Base-by-base conservation (phyloP, 1,140 invertebrate species). In the Cyclina sinensis region DNA sequence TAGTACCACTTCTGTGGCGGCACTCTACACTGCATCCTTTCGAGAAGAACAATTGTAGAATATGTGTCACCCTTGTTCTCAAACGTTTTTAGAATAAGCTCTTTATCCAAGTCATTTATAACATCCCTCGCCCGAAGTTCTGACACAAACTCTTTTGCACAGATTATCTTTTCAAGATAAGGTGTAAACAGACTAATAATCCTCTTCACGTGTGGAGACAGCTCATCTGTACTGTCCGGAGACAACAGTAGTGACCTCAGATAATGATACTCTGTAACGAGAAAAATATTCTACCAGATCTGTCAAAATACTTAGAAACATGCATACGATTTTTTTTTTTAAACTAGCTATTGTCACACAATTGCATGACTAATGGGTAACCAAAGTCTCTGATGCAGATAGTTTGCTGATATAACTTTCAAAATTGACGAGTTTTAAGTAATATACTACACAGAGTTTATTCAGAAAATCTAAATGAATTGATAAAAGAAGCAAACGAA, bases 11-110 rank as follows among this genome's bases (percentile, higher is more conserved):
- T 39, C 46, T 32, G 30, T 21, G 76, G 76, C 14, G 70, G 0
- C n/a, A 27, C 11, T 48, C 70, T 74, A 48, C 70, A 43, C 27
- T 74, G 37, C 70, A 74, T 74, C 48, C 70, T 74, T 24, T 74
- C 39, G 27, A 74, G 70, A 0, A 74, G 39, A 39, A 74, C 24
- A 14, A 74, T 46, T n/a, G n/a, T 48, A n/a, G 70, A 39, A 27
- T 18, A 18, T 7, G 24, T 43, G 4, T 48, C 39, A 4, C 37
- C 39, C 21, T 74, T 74, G 32, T n/a, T 74, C 7, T 3, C n/a
- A 24, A 48, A 46, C 24, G 11, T n/a, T 24, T 2, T 24, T 0
- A 43, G 39, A 24, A 74, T 74, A 43, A 43, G 9, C 3, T 48
- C 70, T 27, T 46, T 4, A 24, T 74, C 70, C 4, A 24, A 4